Evolutionary conservation across 2,797 vertebrate species (phyloP).

Genomic region (Octomys mimax): DNA sequence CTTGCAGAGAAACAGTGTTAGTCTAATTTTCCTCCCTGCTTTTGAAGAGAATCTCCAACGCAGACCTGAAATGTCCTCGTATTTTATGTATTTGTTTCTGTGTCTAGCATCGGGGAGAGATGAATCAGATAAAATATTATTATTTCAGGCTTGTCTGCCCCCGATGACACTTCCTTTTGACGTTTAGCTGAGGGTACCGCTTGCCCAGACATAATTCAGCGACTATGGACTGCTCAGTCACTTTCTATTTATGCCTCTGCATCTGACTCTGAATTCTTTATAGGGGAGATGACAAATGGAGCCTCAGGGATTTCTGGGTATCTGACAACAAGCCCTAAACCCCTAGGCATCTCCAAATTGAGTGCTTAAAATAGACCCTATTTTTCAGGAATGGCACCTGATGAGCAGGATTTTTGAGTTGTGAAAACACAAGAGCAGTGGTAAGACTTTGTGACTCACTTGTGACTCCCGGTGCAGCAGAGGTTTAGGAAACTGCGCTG

Average conservation of each 20-base stretch:
- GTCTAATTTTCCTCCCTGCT: not conserved
- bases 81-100: constrained; percentile 47
- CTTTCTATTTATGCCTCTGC: constrained; percentile 10
- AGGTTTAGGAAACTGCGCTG: constrained; percentile 59
- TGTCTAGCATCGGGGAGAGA: not conserved
- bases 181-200: not conserved
- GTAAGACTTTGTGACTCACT: constrained; percentile 29
- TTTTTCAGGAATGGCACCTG: constrained; percentile 69
- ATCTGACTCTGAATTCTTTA: constrained; percentile 54
- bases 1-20: rapidly evolving
- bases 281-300: constrained; percentile 24
- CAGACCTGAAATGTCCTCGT: constrained; percentile 27
- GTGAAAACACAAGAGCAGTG: constrained; percentile 69
- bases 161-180: not conserved
- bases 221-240: not conserved
- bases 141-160: constrained; percentile 48
- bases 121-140: constrained; percentile 33
- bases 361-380: constrained; percentile 66
- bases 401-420: constrained; percentile 65
- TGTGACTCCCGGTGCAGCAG: not conserved
- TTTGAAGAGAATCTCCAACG: constrained; percentile 61
- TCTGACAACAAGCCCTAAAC: constrained; percentile 1
- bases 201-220: constrained; percentile 22
- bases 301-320: constrained; percentile 50
- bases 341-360: constrained; percentile 66